Evolutionary conservation across 2,888 invertebrate species (phyloP).

Genomic region (Parnassius glacialis): DNA sequence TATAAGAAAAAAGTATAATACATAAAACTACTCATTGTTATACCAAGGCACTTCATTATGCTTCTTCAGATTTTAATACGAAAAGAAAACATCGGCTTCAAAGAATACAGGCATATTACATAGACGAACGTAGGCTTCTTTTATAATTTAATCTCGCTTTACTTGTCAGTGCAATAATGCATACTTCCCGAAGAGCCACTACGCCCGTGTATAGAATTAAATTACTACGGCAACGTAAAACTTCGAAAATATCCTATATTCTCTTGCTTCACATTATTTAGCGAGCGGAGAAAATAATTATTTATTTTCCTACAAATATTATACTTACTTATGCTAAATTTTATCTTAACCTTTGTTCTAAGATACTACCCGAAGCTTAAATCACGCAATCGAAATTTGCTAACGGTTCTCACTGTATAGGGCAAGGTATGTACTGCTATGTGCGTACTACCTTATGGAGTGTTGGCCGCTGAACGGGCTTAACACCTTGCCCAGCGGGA

Average conservation of each 20-base stretch:
- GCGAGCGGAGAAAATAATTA: constrained; percentile 7
- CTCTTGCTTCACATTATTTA: constrained; percentile 20
- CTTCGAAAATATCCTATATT: constrained; percentile 48
- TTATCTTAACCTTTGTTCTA: too few relatives aligned
- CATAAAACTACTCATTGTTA: neutral
- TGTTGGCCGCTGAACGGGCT: too few relatives aligned
- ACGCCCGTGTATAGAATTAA: constrained; percentile 42
- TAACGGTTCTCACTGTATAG: too few relatives aligned
- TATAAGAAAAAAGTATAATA: too few relatives aligned
- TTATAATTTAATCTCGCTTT: constrained; percentile 49
- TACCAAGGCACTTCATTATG: neutral
- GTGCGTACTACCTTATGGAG: too few relatives aligned
- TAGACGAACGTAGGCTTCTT: constrained; percentile 33
- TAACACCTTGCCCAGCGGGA: too few relatives aligned
- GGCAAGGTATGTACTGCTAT: too few relatives aligned
- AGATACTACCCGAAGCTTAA: too few relatives aligned
- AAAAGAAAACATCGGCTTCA: constrained; percentile 3
- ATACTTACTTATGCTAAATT: too few relatives aligned
- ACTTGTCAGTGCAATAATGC: constrained; percentile 37
- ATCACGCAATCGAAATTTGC: too few relatives aligned
- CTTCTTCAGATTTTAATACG: constrained; percentile 11
- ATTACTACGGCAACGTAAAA: constrained; percentile 43
- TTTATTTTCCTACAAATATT: constrained; percentile 4
- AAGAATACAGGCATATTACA: constrained; percentile 5
- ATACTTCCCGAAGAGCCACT: constrained; percentile 35